Evolutionary conservation across 1,140 invertebrate species (phyloP).

Genomic region (Episyrphus balteatus): DNA sequence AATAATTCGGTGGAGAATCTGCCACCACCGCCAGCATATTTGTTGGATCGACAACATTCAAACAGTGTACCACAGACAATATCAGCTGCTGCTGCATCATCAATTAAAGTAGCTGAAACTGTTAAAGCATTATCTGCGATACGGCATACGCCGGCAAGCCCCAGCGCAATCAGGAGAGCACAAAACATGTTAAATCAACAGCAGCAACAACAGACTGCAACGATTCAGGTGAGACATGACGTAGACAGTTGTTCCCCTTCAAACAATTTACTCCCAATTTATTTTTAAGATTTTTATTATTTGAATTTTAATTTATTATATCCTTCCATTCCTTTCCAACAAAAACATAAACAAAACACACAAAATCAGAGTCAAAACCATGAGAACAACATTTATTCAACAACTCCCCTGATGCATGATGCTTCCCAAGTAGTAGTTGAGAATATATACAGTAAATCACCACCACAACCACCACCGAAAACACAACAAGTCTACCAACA

Average conservation of each 20-base stretch:
- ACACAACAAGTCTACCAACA: conserved; percentile 1
- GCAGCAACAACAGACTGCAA: conserved; percentile 11
- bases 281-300: no score
- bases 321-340: background rate
- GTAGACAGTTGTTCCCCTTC: no score
- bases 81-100: conserved; percentile 21
- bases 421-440: no score
- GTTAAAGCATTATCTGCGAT: conserved; percentile 74
- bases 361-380: conserved; percentile 3
- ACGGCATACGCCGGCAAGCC: conserved; percentile 76
- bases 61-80: conserved; percentile 9
- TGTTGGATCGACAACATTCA: conserved; percentile 45
- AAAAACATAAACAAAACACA: background rate
- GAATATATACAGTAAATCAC: no score
- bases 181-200: conserved; percentile 22
- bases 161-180: conserved; percentile 52
- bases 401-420: no score
- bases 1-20: conserved; percentile 49
- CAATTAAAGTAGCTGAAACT: conserved; percentile 69
- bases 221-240: conserved; percentile 23
- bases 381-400: background rate
- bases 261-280: no score
- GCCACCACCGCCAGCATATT: conserved; percentile 73
- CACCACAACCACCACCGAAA: background rate
- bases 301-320: background rate